A percentile compares a stretch with the other conserved stretches of the same genome.
phyloP scores from a whole-genome alignment of 2,113 vertebrate species.

The Reinhardtius hippoglossoides region DNA sequence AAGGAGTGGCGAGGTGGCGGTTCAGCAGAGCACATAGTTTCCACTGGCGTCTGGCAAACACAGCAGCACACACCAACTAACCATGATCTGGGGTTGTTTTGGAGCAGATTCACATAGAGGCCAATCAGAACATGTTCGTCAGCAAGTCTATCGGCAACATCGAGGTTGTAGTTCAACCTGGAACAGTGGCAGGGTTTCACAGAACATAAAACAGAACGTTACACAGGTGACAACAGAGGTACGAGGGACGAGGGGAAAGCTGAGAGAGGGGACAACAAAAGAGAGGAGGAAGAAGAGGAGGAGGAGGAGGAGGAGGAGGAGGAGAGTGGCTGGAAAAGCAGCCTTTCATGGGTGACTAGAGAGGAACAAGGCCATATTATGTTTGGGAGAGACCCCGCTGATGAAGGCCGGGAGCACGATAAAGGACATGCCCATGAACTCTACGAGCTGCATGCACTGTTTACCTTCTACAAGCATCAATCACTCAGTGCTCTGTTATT shows the following conservation, averaged over 20 bases:
- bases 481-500: constrained; percentile 35
- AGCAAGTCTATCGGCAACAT: constrained; percentile 97
- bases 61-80: constrained; percentile 89
- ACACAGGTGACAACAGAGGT: constrained; percentile 61
- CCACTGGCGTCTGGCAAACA: constrained; percentile 54
- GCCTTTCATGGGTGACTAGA: constrained; percentile 70
- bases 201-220: constrained; percentile 56
- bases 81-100: constrained; percentile 91
- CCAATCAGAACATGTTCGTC: constrained; percentile 99
- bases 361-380: constrained; percentile 74
- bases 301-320: constrained; percentile 34
- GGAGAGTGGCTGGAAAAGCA: constrained; percentile 64
- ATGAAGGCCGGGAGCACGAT: constrained; percentile 52
- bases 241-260: neutral
- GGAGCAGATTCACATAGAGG: constrained; percentile 96
- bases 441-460: constrained; percentile 25
- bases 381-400: constrained; percentile 44
- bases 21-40: constrained; percentile 51
- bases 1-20: constrained; percentile 11
- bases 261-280: constrained; percentile 21
- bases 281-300: constrained; percentile 20
- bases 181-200: constrained; percentile 80
- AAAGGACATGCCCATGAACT: constrained; percentile 45
- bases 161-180: constrained; percentile 97
- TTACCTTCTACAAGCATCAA: constrained; percentile 34